These are phyloP conservation scores for Acleris emargana DNA, from an alignment of 2,888 invertebrate genomes.

Conservation along the genomic window DNA sequence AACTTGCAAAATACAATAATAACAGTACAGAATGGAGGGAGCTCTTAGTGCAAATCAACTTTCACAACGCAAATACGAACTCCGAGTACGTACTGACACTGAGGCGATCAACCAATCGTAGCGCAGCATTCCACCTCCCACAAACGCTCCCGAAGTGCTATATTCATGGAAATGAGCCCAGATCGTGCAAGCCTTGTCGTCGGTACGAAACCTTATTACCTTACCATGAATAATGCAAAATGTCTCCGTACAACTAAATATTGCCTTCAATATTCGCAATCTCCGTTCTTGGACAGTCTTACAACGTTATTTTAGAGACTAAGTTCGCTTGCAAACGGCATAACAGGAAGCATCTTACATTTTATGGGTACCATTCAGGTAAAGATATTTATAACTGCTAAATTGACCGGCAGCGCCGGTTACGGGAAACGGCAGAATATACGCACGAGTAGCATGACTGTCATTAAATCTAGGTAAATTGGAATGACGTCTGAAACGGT, in stretches of 20 bases:
- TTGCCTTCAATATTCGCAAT: constrained; percentile 19
- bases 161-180: constrained; percentile 57
- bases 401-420: constrained; percentile 56
- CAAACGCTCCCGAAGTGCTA: constrained; percentile 48
- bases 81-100: constrained; percentile 37
- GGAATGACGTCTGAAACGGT: constrained; percentile 18
- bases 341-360: constrained; percentile 13
- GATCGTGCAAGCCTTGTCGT: constrained; percentile 49
- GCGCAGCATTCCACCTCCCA: constrained; percentile 45
- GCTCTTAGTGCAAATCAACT: constrained; percentile 66
- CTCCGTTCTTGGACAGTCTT: constrained; percentile 21
- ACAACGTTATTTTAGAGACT: constrained; percentile 14
- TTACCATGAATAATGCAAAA: constrained; percentile 62
- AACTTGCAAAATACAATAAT: constrained; percentile 49
- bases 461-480: constrained; percentile 39
- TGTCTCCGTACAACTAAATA: constrained; percentile 43
- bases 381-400: constrained; percentile 27
- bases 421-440: constrained; percentile 58
- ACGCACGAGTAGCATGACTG: constrained; percentile 51
- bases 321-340: constrained; percentile 8
- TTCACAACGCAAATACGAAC: constrained; percentile 64
- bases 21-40: constrained; percentile 46
- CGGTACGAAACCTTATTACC: constrained; percentile 58
- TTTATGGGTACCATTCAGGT: constrained; percentile 16
- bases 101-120: constrained; percentile 52